Conservation (phyloP, 1,140 invertebrate genomes). For the Drosophila teissieri region DNA sequence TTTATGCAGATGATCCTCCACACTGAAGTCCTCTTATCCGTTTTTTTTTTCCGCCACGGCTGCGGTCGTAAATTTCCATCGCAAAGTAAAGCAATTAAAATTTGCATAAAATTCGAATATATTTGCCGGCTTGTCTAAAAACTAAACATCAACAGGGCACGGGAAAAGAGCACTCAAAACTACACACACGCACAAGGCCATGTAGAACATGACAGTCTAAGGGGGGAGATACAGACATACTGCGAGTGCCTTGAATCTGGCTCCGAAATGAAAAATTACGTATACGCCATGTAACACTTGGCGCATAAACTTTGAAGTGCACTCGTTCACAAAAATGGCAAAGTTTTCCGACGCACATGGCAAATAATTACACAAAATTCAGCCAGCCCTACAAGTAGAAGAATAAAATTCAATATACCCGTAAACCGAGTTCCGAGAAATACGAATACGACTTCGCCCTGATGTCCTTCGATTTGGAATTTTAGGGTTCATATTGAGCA, state of each 20-base stretch:
- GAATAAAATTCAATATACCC: constrained; percentile 37
- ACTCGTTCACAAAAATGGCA: constrained; percentile 60
- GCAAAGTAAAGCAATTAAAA: constrained; percentile 77
- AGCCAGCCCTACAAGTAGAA: not conserved
- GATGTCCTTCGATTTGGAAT: constrained; percentile 21
- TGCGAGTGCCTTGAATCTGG: constrained; percentile 33
- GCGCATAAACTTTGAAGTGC: constrained; percentile 62
- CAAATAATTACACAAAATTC: constrained; percentile 57
- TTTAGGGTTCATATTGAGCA: constrained; percentile 6
- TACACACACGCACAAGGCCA: constrained; percentile 28
- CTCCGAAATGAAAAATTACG: constrained; percentile 67
- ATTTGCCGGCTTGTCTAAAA: constrained; percentile 63
- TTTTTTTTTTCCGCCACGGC: not conserved
- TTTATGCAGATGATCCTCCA: constrained; percentile 42
- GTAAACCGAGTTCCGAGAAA: constrained; percentile 21
- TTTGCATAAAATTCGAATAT: constrained; percentile 77
- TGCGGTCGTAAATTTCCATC: constrained; percentile 58
- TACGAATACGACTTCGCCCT: not conserved
- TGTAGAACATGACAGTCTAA: constrained; percentile 67
- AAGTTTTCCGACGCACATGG: constrained; percentile 46
- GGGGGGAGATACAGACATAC: constrained; percentile 22
- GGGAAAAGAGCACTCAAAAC: constrained; percentile 53
- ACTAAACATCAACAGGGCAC: constrained; percentile 64
- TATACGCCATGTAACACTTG: constrained; percentile 67
- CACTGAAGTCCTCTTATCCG: constrained; percentile 1